Evolutionary conservation across 1,140 invertebrate genomes (phyloP).

Genomic region (Phenacoccus solenopsis): DNA sequence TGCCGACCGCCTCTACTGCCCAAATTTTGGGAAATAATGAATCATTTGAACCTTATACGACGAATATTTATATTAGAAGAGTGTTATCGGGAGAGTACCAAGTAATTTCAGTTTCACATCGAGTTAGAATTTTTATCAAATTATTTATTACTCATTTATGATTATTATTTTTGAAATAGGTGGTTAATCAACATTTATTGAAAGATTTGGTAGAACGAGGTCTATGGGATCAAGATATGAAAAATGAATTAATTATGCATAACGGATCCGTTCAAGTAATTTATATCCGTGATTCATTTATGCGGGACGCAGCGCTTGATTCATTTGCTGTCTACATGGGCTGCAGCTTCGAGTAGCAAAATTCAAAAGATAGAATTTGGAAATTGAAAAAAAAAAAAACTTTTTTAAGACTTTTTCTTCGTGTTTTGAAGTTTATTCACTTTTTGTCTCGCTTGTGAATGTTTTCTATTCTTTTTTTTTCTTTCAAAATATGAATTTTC

Average conservation of each 20-base stretch:
- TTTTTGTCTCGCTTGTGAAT: no score
- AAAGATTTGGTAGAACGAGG: slow-evolving; percentile 81
- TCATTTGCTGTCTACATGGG: no score
- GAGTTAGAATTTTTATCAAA: not conserved
- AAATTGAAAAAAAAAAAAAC: no score
- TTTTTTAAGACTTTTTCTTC: no score
- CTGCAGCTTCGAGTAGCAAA: no score
- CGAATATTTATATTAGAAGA: slow-evolving; percentile 88
- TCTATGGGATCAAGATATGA: slow-evolving; percentile 94
- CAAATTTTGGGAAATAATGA: slow-evolving; percentile 99
- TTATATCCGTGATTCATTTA: no score
- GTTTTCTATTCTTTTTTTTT: no score
- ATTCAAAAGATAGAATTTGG: no score
- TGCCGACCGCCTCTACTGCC: slow-evolving; percentile 98
- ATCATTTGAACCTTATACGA: slow-evolving; percentile 95
- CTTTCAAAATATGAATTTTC: no score
- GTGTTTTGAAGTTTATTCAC: no score
- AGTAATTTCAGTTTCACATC: slow-evolving; percentile 33
- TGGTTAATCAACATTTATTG: slow-evolving; percentile 93
- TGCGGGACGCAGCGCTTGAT: no score
- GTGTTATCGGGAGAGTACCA: slow-evolving; percentile 57
- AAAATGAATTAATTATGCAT: slow-evolving; percentile 81
- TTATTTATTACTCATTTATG: no score
- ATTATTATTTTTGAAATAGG: slow-evolving; percentile 49
- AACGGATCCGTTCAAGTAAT: slow-evolving; percentile 74